These are phyloP conservation scores for Neolamprologus brichardi DNA, from an alignment of 2,113 vertebrate species.

Conservation along the genomic window DNA sequence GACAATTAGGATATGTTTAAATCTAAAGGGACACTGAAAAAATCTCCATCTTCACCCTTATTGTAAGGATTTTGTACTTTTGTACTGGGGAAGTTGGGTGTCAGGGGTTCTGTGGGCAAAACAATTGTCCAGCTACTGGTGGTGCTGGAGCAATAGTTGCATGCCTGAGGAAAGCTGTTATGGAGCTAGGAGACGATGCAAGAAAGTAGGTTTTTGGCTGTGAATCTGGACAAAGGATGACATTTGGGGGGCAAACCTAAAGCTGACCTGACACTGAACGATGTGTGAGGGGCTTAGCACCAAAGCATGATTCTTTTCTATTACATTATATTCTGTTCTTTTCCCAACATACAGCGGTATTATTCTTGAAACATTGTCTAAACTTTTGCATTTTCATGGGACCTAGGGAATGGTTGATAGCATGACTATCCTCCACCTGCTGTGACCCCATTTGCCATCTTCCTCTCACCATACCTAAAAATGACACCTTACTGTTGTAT, in stretches of 20 bases:
- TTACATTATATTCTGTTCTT: no score
- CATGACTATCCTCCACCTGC: not conserved
- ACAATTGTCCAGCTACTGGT: not conserved
- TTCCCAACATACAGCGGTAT: not conserved
- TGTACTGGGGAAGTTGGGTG: not conserved
- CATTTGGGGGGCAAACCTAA: not conserved
- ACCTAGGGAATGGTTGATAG: not conserved
- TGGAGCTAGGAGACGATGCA: not conserved
- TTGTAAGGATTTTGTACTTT: not conserved
- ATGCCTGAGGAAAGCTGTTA: not conserved
- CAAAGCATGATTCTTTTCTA: no score
- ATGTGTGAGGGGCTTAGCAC: no score
- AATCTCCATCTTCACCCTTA: not conserved
- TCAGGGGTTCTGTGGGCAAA: not conserved
- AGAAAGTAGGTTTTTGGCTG: not conserved
- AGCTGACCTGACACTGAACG: no score
- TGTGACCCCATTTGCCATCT: not conserved
- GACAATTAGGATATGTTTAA: not conserved
- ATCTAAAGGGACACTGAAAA: not conserved
- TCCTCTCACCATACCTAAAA: not conserved
- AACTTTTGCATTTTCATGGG: not conserved
- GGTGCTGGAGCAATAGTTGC: not conserved
- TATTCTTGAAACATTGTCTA: not conserved
- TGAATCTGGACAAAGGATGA: not conserved
- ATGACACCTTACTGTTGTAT: not conserved